phyloP scores from a whole-genome alignment of 2,888 invertebrate species.

The Epinotia demarniana region DNA sequence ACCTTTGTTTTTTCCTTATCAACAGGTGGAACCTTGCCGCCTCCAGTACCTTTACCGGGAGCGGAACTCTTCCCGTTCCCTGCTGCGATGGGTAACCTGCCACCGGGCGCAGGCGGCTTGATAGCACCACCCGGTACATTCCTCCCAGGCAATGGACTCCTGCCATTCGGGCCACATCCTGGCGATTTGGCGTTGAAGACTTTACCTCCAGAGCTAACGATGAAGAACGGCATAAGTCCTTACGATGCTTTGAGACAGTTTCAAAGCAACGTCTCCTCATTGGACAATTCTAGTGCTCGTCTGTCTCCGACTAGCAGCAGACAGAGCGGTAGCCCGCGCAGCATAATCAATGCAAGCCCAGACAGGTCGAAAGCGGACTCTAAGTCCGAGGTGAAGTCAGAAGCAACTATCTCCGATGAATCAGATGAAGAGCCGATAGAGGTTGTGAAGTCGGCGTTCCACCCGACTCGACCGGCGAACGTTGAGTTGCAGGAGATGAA shows the following conservation, averaged over 20 bases:
- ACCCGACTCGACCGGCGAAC: conserved; percentile 86
- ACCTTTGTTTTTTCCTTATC: conserved; percentile 60
- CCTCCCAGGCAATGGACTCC: conserved; percentile 81
- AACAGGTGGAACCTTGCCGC: conserved; percentile 76
- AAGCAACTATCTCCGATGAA: conserved; percentile 85
- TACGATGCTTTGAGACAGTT: conserved; percentile 82
- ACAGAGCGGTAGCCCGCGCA: conserved; percentile 82
- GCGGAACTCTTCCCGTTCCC: conserved; percentile 78
- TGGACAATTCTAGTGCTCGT: conserved; percentile 78
- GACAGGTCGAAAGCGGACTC: conserved; percentile 83
- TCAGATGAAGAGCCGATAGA: conserved; percentile 90
- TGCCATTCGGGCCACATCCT: conserved; percentile 84
- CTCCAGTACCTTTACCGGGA: conserved; percentile 72
- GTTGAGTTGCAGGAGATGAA: conserved; percentile 83
- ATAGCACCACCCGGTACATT: conserved; percentile 85
- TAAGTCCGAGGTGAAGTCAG: conserved; percentile 86
- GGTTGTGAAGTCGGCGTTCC: conserved; percentile 90
- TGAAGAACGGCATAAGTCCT: conserved; percentile 84
- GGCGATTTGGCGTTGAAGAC: conserved; percentile 79
- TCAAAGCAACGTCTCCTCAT: conserved; percentile 77
- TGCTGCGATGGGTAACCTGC: conserved; percentile 73
- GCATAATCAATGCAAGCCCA: conserved; percentile 73
- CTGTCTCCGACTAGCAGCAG: conserved; percentile 84
- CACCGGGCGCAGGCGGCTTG: conserved; percentile 74
- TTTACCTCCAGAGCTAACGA: conserved; percentile 77